Percentiles rank a stretch among this genome's conserved stretches.
Evolutionary conservation across 2,888 invertebrate genomes (phyloP).

Genomic region (Cremastinae sp.): DNA sequence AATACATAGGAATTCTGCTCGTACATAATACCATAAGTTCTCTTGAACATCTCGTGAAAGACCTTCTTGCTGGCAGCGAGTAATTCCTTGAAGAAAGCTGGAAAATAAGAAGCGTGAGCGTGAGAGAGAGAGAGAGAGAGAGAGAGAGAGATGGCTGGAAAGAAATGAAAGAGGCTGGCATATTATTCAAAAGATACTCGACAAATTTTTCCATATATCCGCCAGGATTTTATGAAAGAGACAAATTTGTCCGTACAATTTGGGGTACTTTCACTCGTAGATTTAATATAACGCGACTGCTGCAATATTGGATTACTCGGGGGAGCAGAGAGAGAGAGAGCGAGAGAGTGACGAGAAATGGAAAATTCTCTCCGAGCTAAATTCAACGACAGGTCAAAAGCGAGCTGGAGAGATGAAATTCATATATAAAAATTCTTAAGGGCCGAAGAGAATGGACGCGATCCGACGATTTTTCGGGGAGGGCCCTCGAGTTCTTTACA

Average conservation of each 20-base stretch:
- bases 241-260: constrained; percentile 7
- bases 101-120: too few species aligned
- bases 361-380: neutral
- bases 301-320: too few species aligned
- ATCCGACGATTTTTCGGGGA: neutral
- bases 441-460: too few species aligned
- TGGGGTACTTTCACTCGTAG: constrained; percentile 3
- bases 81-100: constrained; percentile 94
- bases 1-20: constrained; percentile 96
- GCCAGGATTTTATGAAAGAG: neutral
- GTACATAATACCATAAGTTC: constrained; percentile 97
- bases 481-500: neutral
- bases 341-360: constrained; percentile 5
- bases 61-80: constrained; percentile 91
- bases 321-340: neutral
- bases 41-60: constrained; percentile 97
- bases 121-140: constrained; percentile 47
- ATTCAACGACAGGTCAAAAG: neutral
- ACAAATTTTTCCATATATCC: constrained; percentile 11
- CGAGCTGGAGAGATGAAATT: constrained; percentile 8
- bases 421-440: neutral
- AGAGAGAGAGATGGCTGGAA: constrained; percentile 36
- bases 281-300: neutral
- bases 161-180: constrained; percentile 17
- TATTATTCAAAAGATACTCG: constrained; percentile 12